Conservation (phyloP, 2,888 invertebrate genomes). For the Allophyes oxyacanthae region DNA sequence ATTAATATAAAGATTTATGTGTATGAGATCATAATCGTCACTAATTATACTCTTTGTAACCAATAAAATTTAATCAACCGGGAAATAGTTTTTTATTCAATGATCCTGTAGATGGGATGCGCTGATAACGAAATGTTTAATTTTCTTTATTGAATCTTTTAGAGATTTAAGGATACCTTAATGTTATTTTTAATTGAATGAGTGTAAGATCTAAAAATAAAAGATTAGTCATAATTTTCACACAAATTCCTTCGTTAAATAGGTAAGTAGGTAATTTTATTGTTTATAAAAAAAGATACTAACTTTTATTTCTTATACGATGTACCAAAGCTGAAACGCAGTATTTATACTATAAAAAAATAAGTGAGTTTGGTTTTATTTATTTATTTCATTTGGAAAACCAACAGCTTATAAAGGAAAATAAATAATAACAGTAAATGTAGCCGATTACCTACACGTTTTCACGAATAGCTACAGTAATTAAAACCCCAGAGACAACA, state of each 20-base stretch:
- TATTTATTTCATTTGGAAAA: no score
- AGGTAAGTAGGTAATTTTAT: neutral
- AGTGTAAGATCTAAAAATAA: conserved; percentile 2
- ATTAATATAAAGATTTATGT: conserved; percentile 62
- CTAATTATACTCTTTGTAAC: conserved; percentile 73
- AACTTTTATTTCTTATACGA: no score
- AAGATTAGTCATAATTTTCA: neutral
- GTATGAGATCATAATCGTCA: conserved; percentile 60
- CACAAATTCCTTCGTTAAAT: neutral
- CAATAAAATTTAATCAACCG: conserved; percentile 77
- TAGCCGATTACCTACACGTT: no score
- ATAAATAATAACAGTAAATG: no score
- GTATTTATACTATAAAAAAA: no score
- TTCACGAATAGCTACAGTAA: no score
- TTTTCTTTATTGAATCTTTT: conserved; percentile 58
- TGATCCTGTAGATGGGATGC: conserved; percentile 67
- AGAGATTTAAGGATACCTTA: conserved; percentile 40
- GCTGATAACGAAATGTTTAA: conserved; percentile 62
- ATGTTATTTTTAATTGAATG: conserved; percentile 21
- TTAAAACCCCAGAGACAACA: no score
- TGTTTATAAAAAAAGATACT: no score
- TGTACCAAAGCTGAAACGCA: no score
- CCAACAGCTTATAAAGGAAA: no score
- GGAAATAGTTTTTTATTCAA: conserved; percentile 61
- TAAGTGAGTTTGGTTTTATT: no score